Evolutionary conservation across 2,113 vertebrate species (phyloP).

Genomic region (Myiagra hebetior): DNA sequence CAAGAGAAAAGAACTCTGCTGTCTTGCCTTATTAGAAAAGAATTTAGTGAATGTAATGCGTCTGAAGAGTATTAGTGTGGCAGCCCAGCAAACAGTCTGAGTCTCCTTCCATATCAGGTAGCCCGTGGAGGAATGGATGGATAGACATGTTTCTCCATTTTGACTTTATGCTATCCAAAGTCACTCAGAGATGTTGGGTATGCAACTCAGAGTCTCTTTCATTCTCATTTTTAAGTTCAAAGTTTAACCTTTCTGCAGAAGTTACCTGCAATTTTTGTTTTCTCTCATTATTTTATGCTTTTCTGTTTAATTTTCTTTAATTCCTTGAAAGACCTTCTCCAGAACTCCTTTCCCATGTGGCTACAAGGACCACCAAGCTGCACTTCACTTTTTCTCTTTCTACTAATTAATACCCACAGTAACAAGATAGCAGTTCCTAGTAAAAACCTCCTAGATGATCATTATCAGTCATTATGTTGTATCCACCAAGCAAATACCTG

Average conservation of each 20-base stretch:
- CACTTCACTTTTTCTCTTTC: neutral
- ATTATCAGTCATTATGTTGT: neutral
- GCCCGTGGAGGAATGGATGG: neutral
- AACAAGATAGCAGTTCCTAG: neutral
- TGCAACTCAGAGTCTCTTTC: neutral
- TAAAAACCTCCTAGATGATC: neutral
- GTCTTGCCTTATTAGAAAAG: conserved; percentile 65
- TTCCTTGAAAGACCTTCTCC: neutral
- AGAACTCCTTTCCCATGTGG: neutral
- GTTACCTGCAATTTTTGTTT: neutral
- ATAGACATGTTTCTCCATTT: neutral
- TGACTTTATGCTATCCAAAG: neutral
- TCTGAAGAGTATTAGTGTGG: conserved; percentile 34
- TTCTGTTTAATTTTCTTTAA: neutral
- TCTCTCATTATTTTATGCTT: neutral
- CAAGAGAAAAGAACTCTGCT: conserved; percentile 63
- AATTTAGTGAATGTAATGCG: conserved; percentile 30
- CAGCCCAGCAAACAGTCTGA: neutral
- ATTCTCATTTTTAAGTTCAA: neutral
- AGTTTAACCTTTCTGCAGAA: neutral
- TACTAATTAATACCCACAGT: neutral
- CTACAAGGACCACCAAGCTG: neutral
- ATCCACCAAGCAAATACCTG: neutral
- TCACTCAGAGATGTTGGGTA: neutral
- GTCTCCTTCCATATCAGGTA: neutral